These are phyloP conservation scores for Andricus grossulariae DNA, from an alignment of 1,140 invertebrate species.

Conservation along the genomic window DNA sequence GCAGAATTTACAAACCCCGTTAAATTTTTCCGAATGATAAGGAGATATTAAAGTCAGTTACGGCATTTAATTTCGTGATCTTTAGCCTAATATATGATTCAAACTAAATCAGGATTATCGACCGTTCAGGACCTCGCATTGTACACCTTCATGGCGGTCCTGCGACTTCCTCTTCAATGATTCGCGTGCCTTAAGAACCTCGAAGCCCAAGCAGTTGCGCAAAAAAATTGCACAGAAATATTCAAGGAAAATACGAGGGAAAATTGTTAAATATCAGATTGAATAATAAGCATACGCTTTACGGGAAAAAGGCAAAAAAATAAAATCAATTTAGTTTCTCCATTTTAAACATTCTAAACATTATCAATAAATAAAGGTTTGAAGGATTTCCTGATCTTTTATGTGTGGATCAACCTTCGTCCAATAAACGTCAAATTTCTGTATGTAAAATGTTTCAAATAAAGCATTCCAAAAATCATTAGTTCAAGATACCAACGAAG, in stretches of 20 bases:
- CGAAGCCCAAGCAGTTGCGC: no score
- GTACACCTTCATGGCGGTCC: no score
- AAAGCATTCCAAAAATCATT: not conserved
- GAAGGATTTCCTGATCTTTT: not conserved
- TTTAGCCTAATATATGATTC: constrained; percentile 63
- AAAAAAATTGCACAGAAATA: no score
- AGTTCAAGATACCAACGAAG: not conserved
- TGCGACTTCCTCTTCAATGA: no score
- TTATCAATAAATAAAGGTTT: not conserved
- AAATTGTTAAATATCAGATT: no score
- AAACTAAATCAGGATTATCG: constrained; percentile 67
- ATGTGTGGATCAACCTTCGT: not conserved
- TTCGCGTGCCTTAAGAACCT: no score
- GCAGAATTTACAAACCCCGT: constrained; percentile 59
- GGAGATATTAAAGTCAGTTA: constrained; percentile 54
- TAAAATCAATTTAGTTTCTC: no score
- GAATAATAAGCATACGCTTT: no score
- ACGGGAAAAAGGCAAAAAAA: no score
- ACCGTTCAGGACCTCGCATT: constrained; percentile 34
- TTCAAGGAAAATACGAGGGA: no score
- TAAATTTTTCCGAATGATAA: constrained; percentile 50
- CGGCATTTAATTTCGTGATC: constrained; percentile 67
- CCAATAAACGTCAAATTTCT: constrained; percentile 21
- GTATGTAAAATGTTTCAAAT: not conserved
- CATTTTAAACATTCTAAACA: not conserved